Evolutionary conservation across 2,888 invertebrate species (phyloP), one percentile per base, ranked within the genome.

Genomic region (Incurvaria masculella): DNA sequence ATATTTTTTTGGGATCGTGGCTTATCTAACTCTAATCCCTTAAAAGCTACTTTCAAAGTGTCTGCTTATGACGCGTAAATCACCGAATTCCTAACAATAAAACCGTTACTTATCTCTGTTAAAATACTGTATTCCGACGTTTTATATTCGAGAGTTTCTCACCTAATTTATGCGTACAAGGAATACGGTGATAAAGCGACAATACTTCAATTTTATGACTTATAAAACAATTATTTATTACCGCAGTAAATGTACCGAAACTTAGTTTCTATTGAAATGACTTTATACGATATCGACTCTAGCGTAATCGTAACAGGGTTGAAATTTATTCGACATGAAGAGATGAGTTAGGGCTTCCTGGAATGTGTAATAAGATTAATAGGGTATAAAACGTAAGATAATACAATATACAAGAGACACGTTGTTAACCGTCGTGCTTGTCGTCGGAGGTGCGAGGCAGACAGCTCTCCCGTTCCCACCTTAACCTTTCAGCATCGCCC

Each of bases 391-490:
- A 75, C 72, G 75, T 74, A 75, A 75, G 76, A 75, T 75, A 75
- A 75, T 75, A 73, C 74, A 76, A 76, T 75, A 74, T 82, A 82
- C 82, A 83, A 82, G 82, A 81, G 80, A 82, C 81, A 81, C 81
- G 80, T 78, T 81, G 81, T 81, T 82, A 82, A 82, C 82, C 79
- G 80, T 80, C 65, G 66, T 60, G 62, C 61, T 67, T 64, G 66
- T 67, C 65, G 69, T 59, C 68, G 67, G 16, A 66, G 55, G 64
- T 65, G 59, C 68, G 64, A 63, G 59, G 61, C 59, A 53, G 59
- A 53, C 54, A 54, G 55, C 58, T 56, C 56, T 73, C 69, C 66
- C 73, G 56, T 57, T 73, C 64, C 50, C 61, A 51, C 69, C 54
- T 56, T 50, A 55, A 52, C 51, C 53, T 45, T 48, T 50, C 48